Evolutionary conservation across 2,888 invertebrate species (phyloP).

Genomic region (Drosophila meridiana): DNA sequence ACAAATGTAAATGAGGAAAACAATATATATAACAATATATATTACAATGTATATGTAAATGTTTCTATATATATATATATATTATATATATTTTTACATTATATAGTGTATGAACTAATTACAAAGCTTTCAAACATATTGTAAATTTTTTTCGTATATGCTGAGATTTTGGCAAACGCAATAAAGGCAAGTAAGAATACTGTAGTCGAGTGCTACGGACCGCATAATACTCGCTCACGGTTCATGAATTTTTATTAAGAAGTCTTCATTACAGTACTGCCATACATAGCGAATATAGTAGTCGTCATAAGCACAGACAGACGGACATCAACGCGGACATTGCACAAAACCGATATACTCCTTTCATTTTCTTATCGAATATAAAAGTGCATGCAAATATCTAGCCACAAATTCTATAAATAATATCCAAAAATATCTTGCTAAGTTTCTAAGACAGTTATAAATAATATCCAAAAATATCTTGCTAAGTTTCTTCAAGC

Average conservation of each 20-base stretch:
- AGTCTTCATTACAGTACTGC: too few relatives aligned
- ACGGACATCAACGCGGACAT: too few relatives aligned
- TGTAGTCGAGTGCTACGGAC: not conserved
- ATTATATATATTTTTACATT: not conserved
- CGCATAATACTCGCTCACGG: not conserved
- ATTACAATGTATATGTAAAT: too few relatives aligned
- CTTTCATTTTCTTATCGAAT: not conserved
- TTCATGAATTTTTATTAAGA: too few relatives aligned
- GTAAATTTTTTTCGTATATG: not conserved
- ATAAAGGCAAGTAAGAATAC: not conserved
- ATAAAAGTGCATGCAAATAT: not conserved
- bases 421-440: not conserved
- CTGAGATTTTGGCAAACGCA: not conserved
- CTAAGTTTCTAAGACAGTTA: too few relatives aligned
- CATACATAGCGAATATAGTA: too few relatives aligned
- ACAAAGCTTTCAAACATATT: conserved; percentile 1
- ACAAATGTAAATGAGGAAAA: conserved; percentile 31
- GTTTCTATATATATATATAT: not conserved
- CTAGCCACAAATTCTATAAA: not conserved
- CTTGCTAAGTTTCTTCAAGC: not conserved
- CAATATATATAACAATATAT: not conserved
- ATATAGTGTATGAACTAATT: not conserved
- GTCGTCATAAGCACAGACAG: too few relatives aligned
- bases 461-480: not conserved
- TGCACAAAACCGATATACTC: not conserved